Base-by-base conservation (phyloP, 2,888 invertebrate genomes). In the Sepioteuthis lessoniana region DNA sequence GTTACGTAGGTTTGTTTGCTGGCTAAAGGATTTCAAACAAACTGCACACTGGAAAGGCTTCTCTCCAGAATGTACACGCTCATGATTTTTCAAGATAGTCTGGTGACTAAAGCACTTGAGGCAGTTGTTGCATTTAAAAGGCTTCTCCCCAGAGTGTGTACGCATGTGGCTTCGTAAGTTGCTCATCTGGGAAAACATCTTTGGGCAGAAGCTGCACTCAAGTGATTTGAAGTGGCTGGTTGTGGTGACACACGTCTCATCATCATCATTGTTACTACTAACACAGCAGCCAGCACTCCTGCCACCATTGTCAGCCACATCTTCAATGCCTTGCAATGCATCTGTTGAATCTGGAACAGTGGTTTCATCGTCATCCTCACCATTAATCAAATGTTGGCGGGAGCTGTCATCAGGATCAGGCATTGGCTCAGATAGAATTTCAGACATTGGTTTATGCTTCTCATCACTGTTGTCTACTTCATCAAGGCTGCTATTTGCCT, bases 151-250 rank as follows among this genome's bases (percentile, higher is more conserved):
- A 47, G 35, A 92, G 38, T 92, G 92, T n/a, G n/a, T 31, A 37
- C 92, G 38, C 92, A 42, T 92, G 46, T 92, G 92, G 7, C 42
- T 92, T 46, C 47, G 92, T 16, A 92, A 47, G n/a, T 47, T 47
- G 19, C 46, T 42, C 92, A n/a, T 31, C 47, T 92, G 92, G n/a
- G 92, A 92, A 47, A 92, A 92, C 47, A 92, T 92, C 19, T 92
- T 46, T 5, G 92, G 46, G 13, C 92, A 92, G 47, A 47, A 28
- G 38, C 38, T 92, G 31, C 92, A 92, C 46, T 47, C 47, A 10
- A 92, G 47, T 10, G 42, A 42, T n/a, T 92, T 92, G 10, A 92
- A n/a, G 25, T 92, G 42, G 47, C 47, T 92, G 19, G 92, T 47
- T 47, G 46, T 47, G 31, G 47, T 92, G 47, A 92, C 46, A 46